Percentiles rank a stretch among this genome's conserved stretches.
These are phyloP conservation scores for Stramonita haemastoma DNA, from an alignment of 2,888 invertebrate genomes.

Conservation along the genomic window DNA sequence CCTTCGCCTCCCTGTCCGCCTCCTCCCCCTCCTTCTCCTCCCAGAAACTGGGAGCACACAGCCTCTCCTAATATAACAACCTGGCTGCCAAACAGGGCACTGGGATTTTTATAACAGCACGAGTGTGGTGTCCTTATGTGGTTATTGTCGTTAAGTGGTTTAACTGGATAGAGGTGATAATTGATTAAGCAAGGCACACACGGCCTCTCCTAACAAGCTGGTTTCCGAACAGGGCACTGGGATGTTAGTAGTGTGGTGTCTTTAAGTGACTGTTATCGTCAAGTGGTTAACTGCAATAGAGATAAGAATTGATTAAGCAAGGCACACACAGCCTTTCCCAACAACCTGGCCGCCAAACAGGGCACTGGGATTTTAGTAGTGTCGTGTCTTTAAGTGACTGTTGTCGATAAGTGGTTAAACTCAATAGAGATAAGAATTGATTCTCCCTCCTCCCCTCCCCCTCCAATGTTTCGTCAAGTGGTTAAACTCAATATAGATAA, in stretches of 20 bases:
- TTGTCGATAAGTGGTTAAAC: too few relatives aligned
- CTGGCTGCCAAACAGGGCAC: neutral
- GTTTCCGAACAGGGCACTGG: neutral
- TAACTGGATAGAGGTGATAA: too few relatives aligned
- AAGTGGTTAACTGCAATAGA: too few relatives aligned
- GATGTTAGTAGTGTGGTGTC: neutral
- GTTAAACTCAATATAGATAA: too few relatives aligned
- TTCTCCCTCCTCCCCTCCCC: too few relatives aligned
- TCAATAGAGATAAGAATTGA: too few relatives aligned
- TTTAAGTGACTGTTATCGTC: too few relatives aligned
- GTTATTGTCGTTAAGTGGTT: neutral
- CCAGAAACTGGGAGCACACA: neutral
- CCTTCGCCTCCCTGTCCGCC: slow-evolving; percentile 53
- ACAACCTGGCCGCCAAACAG: neutral
- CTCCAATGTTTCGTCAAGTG: too few relatives aligned
- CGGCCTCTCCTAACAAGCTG: neutral
- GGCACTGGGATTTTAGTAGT: neutral
- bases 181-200: too few relatives aligned
- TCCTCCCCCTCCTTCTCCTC: neutral
- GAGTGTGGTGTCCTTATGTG: neutral
- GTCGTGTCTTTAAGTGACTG: too few relatives aligned
- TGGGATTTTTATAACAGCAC: neutral
- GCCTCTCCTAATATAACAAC: neutral
- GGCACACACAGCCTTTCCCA: neutral
- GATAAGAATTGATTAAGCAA: too few relatives aligned